Percentiles rank a stretch among this genome's conserved stretches.
These are phyloP conservation scores for Xylocopa sonorina DNA, from an alignment of 1,140 invertebrate genomes.

Conservation along the genomic window DNA sequence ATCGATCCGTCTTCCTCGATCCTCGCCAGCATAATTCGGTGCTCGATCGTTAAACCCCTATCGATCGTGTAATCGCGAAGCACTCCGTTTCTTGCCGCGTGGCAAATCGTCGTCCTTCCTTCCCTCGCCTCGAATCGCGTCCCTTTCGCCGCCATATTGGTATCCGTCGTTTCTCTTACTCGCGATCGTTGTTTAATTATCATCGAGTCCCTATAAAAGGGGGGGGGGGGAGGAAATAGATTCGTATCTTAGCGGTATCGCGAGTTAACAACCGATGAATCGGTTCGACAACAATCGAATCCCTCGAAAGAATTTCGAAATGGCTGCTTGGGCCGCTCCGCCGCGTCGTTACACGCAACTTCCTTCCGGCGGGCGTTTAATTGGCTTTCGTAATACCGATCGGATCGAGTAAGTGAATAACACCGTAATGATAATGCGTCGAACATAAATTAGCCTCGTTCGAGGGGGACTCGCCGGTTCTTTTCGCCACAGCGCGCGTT, in stretches of 20 bases:
- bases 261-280: too few species aligned
- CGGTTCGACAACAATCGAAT: too few species aligned
- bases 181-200: constrained; percentile 37
- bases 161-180: constrained; percentile 34
- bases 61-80: constrained; percentile 52
- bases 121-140: constrained; percentile 34
- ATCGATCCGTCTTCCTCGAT: constrained; percentile 21
- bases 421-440: constrained; percentile 22
- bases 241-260: too few species aligned
- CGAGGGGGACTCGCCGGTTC: not conserved
- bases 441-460: constrained; percentile 16
- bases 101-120: constrained; percentile 60
- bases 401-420: constrained; percentile 23
- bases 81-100: constrained; percentile 39
- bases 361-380: constrained; percentile 26
- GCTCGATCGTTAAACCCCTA: constrained; percentile 48
- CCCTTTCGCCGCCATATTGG: not conserved
- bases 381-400: constrained; percentile 4
- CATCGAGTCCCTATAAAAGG: not conserved
- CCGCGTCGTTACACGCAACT: constrained; percentile 1
- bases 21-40: constrained; percentile 23
- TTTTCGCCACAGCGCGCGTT: not conserved
- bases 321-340: not conserved
- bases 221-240: too few species aligned
- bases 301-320: too few species aligned